A percentile compares a stretch with the other conserved stretches of the same genome.
Evolutionary conservation across 2,113 vertebrate species (phyloP).

Genomic region (Amphiprion percula): DNA sequence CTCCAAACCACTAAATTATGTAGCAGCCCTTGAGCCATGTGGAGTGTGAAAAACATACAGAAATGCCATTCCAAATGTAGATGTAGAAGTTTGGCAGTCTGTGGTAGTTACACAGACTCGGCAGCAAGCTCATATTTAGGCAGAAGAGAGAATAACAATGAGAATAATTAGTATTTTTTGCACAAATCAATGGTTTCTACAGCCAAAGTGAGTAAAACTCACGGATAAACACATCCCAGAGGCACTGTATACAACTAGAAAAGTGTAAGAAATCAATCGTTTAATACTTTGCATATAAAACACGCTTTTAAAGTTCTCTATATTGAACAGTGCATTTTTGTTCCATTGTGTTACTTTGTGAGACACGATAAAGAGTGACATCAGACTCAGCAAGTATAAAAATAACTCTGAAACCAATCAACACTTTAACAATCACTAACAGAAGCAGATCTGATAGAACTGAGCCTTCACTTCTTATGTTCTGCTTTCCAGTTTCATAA

Average conservation of each 20-base stretch:
- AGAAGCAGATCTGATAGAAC: background rate
- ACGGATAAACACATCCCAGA: background rate
- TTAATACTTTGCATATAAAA: background rate
- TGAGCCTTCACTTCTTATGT: background rate
- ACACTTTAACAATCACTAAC: background rate
- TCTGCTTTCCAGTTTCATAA: background rate
- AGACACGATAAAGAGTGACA: no score
- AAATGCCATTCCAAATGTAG: conserved; percentile 40
- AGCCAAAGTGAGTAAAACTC: background rate
- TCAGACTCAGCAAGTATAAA: no score
- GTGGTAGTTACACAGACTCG: background rate
- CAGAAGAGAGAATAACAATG: background rate
- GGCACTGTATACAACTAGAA: background rate
- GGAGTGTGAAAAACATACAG: conserved; percentile 34
- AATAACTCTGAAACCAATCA: no score
- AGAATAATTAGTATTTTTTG: background rate
- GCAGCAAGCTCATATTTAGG: background rate
- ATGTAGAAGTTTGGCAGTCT: conserved; percentile 17
- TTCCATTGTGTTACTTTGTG: background rate
- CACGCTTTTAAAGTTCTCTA: background rate
- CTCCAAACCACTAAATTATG: conserved; percentile 69
- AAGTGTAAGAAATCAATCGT: background rate
- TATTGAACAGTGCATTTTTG: background rate
- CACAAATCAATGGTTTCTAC: background rate
- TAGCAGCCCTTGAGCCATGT: conserved; percentile 51